Evolutionary conservation across 2,797 vertebrate species (phyloP), one percentile per base, ranked within the genome.

Genomic region (Poeciliopsis paucimaculata): DNA sequence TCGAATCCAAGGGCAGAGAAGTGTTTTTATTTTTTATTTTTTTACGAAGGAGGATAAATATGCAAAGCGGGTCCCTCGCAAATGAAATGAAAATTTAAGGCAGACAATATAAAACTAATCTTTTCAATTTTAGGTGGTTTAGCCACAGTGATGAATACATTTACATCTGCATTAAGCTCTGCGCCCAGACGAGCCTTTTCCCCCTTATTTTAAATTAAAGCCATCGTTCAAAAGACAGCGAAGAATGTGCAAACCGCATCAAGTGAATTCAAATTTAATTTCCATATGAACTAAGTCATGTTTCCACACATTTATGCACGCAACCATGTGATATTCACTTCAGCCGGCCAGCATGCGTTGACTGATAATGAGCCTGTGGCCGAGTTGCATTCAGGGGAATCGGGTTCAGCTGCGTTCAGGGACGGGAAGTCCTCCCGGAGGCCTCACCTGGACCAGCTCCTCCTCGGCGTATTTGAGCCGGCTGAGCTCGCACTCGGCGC

Each of bases 391-490:
- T 51, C 49, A 20, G 6, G 49, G 18, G 49, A 51, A 51, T 23
- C 7, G 49, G 20, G 49, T 51, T 23, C 2, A 51, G 49, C 49
- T n/a, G 57, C 13, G 5, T 60, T 60, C 57, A 60, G 28, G 13
- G 16, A 36, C 62, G 11, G 64, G 20, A 12, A 26, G 8, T 34
- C 36, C 20, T 66, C 34, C 16, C 31, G 31, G n/a, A 31, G 20
- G 31, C n/a, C 73, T 12, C 91, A 99, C 98, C 98, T 99, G 98
- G 36, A 99, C 98, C 1, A 99, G 93, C 74, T 99, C 98, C 88
- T 99, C 98, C 86, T 99, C 98, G 0, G 98, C 98, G 1, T 99
- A 99, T 75, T 99, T 99, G 45, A 99, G 97, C 51, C 98, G 95
- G 79, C 98, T 99, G 76, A 99, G 95, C 81, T 99, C 98, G 71